Base-by-base conservation (phyloP, 2,888 invertebrate species). In the Crossocerus cetratus region DNA sequence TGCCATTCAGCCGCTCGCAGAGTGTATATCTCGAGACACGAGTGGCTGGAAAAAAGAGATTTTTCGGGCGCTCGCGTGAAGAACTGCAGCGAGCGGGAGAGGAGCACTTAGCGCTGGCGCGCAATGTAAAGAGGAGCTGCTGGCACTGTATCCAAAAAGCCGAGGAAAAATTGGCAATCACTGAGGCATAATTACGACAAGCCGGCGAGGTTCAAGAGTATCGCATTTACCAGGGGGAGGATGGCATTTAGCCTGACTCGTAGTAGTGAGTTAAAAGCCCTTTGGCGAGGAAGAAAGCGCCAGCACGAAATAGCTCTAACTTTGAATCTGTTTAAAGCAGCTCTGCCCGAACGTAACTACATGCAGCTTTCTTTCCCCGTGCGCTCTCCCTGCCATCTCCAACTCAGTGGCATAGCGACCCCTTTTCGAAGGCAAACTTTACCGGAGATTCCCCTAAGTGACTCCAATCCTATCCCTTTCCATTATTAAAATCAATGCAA, bases 201-300 rank as follows among this genome's bases (percentile, higher is more conserved):
- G 23, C 32, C n/a, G 32, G 32, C 13, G 32, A 57, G 57, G 23
- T 57, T 57, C 23, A 21, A 23, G 22, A 23, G 57, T 22, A 57
- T 22, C 57, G 57, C 57, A n/a, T 57, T 57, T 57, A 13, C n/a
- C n/a, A 16, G 23, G 57, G 23, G 23, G 23, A 57, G 32, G n/a
- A n/a, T n/a, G 57, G 23, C 57, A 49, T 57, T 57, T 57, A 57
- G 23, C 57, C 32, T n/a, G 23, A 32, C 57, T 57, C 14, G 23
- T 57, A n/a, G 57, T n/a, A 23, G 23, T n/a, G 16, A 32, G 57
- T 23, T 23, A 23, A 32, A 57, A 57, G 23, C 23, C 23, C n/a
- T 32, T 57, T 57, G 22, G 23, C 14, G 23, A 57, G 23, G 57
- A 23, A 57, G 21, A 57, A 57, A 14, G 16, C 14, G 16, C n/a